These are phyloP conservation scores for Frankliniella intonsa DNA, from an alignment of 2,888 invertebrate species.

Conservation along the genomic window DNA sequence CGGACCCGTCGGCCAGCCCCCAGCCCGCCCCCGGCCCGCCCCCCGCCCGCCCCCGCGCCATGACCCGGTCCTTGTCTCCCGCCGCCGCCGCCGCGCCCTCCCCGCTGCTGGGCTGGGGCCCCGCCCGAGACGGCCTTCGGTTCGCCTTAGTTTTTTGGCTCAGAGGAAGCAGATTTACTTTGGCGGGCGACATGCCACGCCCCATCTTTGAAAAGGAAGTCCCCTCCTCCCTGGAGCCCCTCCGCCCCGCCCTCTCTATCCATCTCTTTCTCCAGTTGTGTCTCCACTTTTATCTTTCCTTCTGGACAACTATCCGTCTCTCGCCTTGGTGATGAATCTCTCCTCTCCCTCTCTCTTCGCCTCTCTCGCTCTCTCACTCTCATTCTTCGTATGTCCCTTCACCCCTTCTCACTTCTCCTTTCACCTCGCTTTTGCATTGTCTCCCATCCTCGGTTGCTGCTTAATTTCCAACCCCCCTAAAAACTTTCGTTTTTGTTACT, in stretches of 20 bases:
- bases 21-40: not conserved
- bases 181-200: slow-evolving; percentile 1
- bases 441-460: too few relatives aligned
- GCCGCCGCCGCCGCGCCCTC: not conserved
- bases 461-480: too few relatives aligned
- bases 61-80: not conserved
- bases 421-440: not conserved
- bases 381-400: not conserved
- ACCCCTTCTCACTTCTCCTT: not conserved
- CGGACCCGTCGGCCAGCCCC: not conserved
- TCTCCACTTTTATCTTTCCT: too few relatives aligned
- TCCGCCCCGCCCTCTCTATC: too few relatives aligned
- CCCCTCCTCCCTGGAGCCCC: not conserved
- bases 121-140: slow-evolving; percentile 43
- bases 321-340: not conserved
- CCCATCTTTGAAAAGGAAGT: not conserved
- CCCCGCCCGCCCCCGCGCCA: slow-evolving; percentile 30
- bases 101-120: slow-evolving; percentile 42
- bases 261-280: too few relatives aligned
- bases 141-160: slow-evolving; percentile 38
- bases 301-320: not conserved
- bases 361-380: not conserved
- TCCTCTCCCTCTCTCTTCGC: not conserved
- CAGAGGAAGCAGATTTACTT: not conserved
- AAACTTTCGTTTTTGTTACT: too few relatives aligned